Evolutionary conservation across 2,797 vertebrate species (phyloP).

Genomic region (Falco biarmicus): DNA sequence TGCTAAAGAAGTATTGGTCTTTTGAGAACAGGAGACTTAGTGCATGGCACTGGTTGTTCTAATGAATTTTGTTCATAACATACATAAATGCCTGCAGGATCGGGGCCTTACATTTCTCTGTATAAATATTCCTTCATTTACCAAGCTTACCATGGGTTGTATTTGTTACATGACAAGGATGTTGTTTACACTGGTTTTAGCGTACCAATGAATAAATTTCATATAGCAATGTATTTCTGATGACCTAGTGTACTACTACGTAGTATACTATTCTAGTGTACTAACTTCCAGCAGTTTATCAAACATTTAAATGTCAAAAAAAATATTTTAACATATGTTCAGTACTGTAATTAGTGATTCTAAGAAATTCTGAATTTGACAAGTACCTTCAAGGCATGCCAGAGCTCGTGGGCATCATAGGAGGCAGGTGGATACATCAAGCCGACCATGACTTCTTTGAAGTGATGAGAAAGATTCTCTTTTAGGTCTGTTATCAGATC

Average conservation of each 20-base stretch:
- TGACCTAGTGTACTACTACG: background rate
- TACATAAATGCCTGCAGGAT: background rate
- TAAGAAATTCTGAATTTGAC: background rate
- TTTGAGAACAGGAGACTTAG: background rate
- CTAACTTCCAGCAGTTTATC: background rate
- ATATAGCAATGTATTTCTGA: background rate
- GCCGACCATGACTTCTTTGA: conserved; percentile 83
- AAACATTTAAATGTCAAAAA: background rate
- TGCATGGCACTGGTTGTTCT: background rate
- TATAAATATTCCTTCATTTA: background rate
- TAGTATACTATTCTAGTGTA: background rate
- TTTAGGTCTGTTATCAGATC: conserved; percentile 76
- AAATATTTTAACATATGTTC: background rate
- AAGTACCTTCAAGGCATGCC: conserved; percentile 83
- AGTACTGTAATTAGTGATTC: background rate
- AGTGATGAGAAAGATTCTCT: conserved; percentile 80
- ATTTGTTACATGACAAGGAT: background rate
- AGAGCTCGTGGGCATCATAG: conserved; percentile 81
- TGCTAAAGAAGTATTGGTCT: background rate
- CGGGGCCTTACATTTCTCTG: background rate
- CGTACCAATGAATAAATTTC: background rate
- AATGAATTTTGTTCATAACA: background rate
- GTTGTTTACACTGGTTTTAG: background rate
- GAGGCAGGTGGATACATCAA: conserved; percentile 78
- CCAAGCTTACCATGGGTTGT: background rate